Evolutionary conservation across 2,797 vertebrate species (phyloP).

Genomic region (Microchirus variegatus): DNA sequence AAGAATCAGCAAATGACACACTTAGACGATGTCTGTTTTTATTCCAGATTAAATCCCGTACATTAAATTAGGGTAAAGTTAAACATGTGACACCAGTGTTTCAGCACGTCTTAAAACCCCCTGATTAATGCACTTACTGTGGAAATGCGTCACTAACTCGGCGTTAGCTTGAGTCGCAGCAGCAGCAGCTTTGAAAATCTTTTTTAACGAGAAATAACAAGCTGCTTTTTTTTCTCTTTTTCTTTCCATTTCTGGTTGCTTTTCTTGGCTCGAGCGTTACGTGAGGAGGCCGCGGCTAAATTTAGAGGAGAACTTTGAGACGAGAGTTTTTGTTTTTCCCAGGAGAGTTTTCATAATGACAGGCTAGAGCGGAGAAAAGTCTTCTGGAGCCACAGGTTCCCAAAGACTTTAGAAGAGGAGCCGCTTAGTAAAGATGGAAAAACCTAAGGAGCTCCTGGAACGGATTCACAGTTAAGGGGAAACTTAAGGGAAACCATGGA

Average conservation of each 20-base stretch:
- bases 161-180: conserved; percentile 26
- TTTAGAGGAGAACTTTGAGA: conserved; percentile 46
- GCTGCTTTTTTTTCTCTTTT: background rate
- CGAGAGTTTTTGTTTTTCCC: conserved; percentile 34
- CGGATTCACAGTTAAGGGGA: too few species aligned
- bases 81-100: conserved; percentile 3
- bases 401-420: too few species aligned
- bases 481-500: too few species aligned
- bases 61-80: background rate
- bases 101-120: conserved; percentile 3
- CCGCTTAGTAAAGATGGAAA: too few species aligned
- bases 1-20: too few species aligned
- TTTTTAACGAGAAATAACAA: conserved; percentile 40
- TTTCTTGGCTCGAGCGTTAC: conserved; percentile 37
- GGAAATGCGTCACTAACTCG: conserved; percentile 10
- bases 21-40: too few species aligned
- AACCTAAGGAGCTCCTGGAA: too few species aligned
- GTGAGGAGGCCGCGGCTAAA: conserved; percentile 47
- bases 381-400: conserved; percentile 49
- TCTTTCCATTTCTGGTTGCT: conserved; percentile 43
- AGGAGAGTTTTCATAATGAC: conserved; percentile 70
- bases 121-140: conserved; percentile 14
- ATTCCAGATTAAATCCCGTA: background rate
- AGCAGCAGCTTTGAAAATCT: conserved; percentile 31
- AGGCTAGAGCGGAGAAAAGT: conserved; percentile 50